These are phyloP conservation scores for Petrocephalus microphthalmus DNA, from an alignment of 2,113 vertebrate genomes.

Conservation along the genomic window DNA sequence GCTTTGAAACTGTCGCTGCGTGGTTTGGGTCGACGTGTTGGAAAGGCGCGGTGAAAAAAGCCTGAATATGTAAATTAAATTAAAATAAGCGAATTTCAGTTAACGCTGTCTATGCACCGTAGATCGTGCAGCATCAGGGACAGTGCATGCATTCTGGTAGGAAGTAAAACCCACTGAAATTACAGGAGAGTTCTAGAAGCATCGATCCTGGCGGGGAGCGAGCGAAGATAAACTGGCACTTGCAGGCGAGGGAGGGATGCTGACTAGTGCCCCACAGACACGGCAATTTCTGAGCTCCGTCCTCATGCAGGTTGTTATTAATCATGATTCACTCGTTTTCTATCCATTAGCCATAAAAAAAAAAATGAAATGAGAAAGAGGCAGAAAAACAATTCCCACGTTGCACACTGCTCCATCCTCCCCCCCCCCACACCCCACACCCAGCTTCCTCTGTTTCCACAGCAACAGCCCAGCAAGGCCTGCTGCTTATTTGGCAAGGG, in stretches of 20 bases:
- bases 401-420: conserved; percentile 37
- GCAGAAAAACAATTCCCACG: conserved; percentile 50
- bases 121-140: neutral
- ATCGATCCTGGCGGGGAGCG: neutral
- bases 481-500: conserved; percentile 54
- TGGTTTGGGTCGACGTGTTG: neutral
- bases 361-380: conserved; percentile 44
- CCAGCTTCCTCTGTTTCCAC: conserved; percentile 58
- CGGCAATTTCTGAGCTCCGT: conserved; percentile 56
- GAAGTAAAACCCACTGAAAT: neutral
- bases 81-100: neutral
- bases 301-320: conserved; percentile 69
- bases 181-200: neutral
- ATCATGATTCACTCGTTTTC: conserved; percentile 64
- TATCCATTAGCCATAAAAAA: conserved; percentile 66
- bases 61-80: neutral
- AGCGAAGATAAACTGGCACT: neutral
- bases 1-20: neutral
- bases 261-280: conserved; percentile 19
- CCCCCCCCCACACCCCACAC: neutral
- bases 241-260: neutral
- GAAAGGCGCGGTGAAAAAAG: neutral
- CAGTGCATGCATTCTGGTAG: neutral
- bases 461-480: conserved; percentile 64
- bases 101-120: neutral